Evolutionary conservation across 1,140 invertebrate genomes (phyloP), one percentile per base, ranked within the genome.

Genomic region (Bombus huntii): DNA sequence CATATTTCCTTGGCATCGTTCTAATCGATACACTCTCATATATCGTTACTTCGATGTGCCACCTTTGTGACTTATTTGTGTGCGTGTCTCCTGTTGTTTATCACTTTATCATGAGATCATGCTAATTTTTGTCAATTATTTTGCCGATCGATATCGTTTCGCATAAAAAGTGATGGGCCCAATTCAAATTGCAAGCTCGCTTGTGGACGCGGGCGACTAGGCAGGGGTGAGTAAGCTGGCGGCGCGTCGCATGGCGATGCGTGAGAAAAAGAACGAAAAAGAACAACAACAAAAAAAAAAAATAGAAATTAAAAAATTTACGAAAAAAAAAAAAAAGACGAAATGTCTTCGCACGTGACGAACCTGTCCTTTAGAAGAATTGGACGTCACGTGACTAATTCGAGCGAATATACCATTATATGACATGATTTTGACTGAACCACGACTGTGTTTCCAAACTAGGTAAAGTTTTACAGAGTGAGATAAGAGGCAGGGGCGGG

Each of bases 391-490:
- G 90, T 91, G 93, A 91, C 87, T 92, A 92, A 93, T 93, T 92
- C 89, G 91, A 93, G 92, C 93, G 93, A 94, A 92, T 93, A 91
- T 92, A 92, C 89, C 92, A 92, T 91, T 82, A 31, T 89, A 82
- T 88, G 85, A 91, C 90, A 90, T 90, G 74, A 88, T 88, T 87
- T 81, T 91, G 87, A 95, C 93, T 95, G 92, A 95, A 94, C 94
- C 93, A 95, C 92, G 94, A 95, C 94, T 95, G 94, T 95, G 95
- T 95, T 95, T 95, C 94, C 94, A 95, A 95, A 95, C 94, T 95
- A 95, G 95, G 95, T 95, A 95, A 95, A 95, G 92, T 91, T 94
- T 94, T 93, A 93, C 92, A 92, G 92, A 92, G 88, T 87, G 92
- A 93, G 88, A 91, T 91, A 90, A 91, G 89, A 90, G 85, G 86